Evolutionary conservation across 37 sponge, comb jelly and placozoan species (phyloP), one percentile per base, ranked within the genome.

Genomic region (Bolinopsis microptera): DNA sequence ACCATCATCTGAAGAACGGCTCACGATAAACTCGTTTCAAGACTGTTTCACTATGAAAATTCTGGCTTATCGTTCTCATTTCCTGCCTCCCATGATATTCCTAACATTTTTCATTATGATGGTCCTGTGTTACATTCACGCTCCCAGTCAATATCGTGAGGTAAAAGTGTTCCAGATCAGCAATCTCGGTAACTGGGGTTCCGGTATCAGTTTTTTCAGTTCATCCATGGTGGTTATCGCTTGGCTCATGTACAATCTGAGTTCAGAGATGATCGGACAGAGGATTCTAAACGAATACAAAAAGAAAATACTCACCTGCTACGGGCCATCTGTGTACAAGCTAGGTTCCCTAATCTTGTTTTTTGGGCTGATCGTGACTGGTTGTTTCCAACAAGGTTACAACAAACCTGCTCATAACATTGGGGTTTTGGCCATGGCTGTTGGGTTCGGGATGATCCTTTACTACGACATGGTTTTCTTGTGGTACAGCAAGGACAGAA

Each of bases 151-250:
- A 27, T 77, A 77, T 32, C 33, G 80, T 16, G 35, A 32, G 33
- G 21, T 27, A 77, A 32, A 13, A 35, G 27, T 32, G 21, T 77
- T 77, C 80, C 80, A 77, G 33, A 77, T 77, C 37, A 77, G 80
- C 80, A 77, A 77, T 36, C 21, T 77, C 35, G 80, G 80, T 0
- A 77, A 77, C 80, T 77, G 80, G 80, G 33, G 32, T 21, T 32
- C 33, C 37, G 80, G 80, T 32, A 27, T 77, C 21, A 77, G 80
- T 32, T 77, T 77, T 18, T 77, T 77, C 35, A 77, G 33, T 9
- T 27, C 32, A 5, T 77, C 32, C 34, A 77, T 77, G 80, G 80
- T 77, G 36, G 80, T 27, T 36, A 77, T 32, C 0, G 80, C 35
- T 34, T 27, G 21, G 37, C 36, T 77, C 80, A 77, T 77, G 18